These are phyloP conservation scores for Drosophila robusta DNA, from an alignment of 2,888 invertebrate genomes.

Conservation along the genomic window DNA sequence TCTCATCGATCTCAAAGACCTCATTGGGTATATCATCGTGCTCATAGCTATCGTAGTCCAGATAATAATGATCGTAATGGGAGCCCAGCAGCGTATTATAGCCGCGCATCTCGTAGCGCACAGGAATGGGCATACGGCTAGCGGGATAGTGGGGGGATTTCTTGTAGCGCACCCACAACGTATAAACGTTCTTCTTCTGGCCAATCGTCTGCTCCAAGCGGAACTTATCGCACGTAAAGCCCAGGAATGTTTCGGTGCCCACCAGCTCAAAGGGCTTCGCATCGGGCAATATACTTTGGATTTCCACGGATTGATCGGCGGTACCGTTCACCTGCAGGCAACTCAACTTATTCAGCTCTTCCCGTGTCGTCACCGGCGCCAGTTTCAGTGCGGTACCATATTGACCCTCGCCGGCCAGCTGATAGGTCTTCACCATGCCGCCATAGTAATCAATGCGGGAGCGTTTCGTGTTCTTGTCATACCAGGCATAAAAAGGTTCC, in stretches of 20 bases:
- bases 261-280: conserved; percentile 89
- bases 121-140: conserved; percentile 88
- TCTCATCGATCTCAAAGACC: conserved; percentile 88
- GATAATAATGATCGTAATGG: conserved; percentile 97
- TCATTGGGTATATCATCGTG: conserved; percentile 89
- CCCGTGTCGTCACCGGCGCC: conserved; percentile 92
- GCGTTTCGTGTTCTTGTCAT: conserved; percentile 89
- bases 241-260: conserved; percentile 90
- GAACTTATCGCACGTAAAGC: conserved; percentile 92
- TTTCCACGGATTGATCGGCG: conserved; percentile 86
- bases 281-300: conserved; percentile 94
- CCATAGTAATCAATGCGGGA: conserved; percentile 98
- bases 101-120: conserved; percentile 96
- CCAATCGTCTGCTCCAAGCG: conserved; percentile 89
- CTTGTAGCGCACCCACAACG: conserved; percentile 93
- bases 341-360: conserved; percentile 89
- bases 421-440: conserved; percentile 97
- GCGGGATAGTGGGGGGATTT: conserved; percentile 86
- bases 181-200: conserved; percentile 94
- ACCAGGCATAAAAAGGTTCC: conserved; percentile 97
- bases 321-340: conserved; percentile 95
- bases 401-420: conserved; percentile 87
- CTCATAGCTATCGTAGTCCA: conserved; percentile 90
- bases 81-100: conserved; percentile 96
- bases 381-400: conserved; percentile 92